Conservation (phyloP, 2,888 invertebrate genomes). For the Argyresthia albistria region DNA sequence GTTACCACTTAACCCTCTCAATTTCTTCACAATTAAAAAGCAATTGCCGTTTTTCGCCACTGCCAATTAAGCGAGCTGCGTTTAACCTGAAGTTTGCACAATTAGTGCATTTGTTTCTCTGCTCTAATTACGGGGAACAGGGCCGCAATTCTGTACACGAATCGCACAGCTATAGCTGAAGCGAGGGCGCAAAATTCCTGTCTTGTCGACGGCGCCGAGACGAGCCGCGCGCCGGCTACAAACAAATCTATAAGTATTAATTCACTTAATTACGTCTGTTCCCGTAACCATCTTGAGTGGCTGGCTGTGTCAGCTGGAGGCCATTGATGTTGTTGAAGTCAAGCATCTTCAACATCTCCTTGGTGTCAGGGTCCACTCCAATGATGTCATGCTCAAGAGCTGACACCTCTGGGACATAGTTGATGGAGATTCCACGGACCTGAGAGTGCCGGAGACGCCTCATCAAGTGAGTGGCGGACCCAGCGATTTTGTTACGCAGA, state of each 20-base stretch:
- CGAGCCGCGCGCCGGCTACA: too few relatives aligned
- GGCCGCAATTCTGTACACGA: too few relatives aligned
- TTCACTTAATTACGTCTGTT: slow-evolving; percentile 66
- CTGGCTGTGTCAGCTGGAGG: slow-evolving; percentile 89
- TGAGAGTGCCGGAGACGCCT: slow-evolving; percentile 97
- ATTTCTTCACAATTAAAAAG: too few relatives aligned
- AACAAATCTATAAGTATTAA: slow-evolving; percentile 15
- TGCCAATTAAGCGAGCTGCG: too few relatives aligned
- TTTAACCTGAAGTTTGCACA: too few relatives aligned
- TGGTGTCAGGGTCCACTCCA: slow-evolving; percentile 98
- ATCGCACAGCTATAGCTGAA: too few relatives aligned
- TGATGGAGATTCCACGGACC: slow-evolving; percentile 99
- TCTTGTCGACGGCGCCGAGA: too few relatives aligned
- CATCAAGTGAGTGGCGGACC: slow-evolving; percentile 99
- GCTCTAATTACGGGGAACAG: too few relatives aligned
- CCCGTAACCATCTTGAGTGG: slow-evolving; percentile 70
- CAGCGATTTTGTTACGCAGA: slow-evolving; percentile 98
- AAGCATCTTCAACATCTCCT: slow-evolving; percentile 98
- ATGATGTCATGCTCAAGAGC: slow-evolving; percentile 97
- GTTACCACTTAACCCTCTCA: too few relatives aligned
- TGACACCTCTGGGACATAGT: slow-evolving; percentile 97
- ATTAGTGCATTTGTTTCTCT: too few relatives aligned
- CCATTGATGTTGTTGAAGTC: slow-evolving; percentile 96
- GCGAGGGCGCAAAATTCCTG: too few relatives aligned
- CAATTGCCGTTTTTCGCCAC: too few relatives aligned